Evolutionary conservation across 2,888 invertebrate species (phyloP), one percentile per base, ranked within the genome.

Genomic region (Ectemnius continuus): DNA sequence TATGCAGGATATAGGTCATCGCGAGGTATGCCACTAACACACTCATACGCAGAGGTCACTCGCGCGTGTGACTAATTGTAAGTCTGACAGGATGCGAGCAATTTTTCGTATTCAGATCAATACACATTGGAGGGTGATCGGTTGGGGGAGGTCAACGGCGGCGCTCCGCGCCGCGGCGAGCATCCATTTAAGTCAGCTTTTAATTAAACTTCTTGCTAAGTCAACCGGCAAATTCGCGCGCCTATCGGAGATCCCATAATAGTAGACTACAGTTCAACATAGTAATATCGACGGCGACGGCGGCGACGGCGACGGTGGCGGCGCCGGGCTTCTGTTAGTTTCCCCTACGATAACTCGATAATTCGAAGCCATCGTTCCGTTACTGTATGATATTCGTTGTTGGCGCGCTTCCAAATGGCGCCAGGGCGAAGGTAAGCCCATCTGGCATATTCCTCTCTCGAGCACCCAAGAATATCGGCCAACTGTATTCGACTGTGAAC

Each of bases 311-410:
- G n/a, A n/a, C n/a, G n/a, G n/a, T n/a, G n/a, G 64, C 70, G 65
- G 67, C 69, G 57, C 23, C 64, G 64, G 58, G 36, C 36, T 36
- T 36, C 36, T 46, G 70, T 68, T 69, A 61, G 61, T 14, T 52
- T 52, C n/a, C 23, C 52, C n/a, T 52, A 52, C 71, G 66, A 64
- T 82, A 78, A 83, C 78, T 83, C 75, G 76, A 62, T 75, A 72
- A 82, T 83, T 75, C 78, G 61, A 67, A 67, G 66, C 18, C 66
- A 61, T 63, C 60, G 75, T 76, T 70, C 69, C 73, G 67, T 23
- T 56, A 70, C 61, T 63, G 67, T 66, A 66, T 68, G 76, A 79
- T 76, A 76, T 70, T 75, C 71, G 70, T 68, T 69, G 58, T 45
- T 82, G 83, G 82, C 83, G 61, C 4, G 5, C 52, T n/a, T 14